Conservation (phyloP, 2,797 vertebrate species). For the Orestias chungarensis region DNA sequence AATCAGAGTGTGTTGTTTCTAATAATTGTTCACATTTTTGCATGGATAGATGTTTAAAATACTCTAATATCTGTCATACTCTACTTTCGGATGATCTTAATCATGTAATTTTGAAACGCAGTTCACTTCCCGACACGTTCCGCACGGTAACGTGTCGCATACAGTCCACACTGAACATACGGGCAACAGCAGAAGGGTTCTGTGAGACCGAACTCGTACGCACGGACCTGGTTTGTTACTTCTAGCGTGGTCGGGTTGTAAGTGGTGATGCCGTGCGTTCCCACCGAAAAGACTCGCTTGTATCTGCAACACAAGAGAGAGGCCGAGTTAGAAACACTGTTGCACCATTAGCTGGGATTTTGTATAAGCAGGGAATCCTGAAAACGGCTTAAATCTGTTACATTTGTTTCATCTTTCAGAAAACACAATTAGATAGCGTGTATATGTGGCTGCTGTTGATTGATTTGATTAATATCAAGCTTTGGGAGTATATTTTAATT, state of each 20-base stretch:
- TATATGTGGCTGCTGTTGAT: no score
- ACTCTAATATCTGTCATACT: background rate
- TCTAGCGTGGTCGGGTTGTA: conserved; percentile 97
- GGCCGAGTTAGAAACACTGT: conserved; percentile 48
- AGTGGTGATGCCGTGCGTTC: conserved; percentile 95
- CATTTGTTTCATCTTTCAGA: background rate
- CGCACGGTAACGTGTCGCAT: background rate
- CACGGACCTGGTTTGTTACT: conserved; percentile 98
- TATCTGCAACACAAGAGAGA: conserved; percentile 84
- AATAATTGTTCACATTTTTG: no score
- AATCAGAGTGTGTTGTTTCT: no score
- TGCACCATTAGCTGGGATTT: conserved; percentile 2
- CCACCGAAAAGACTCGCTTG: conserved; percentile 97
- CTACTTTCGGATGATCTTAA: no score
- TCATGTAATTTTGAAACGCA: background rate
- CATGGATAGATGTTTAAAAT: background rate
- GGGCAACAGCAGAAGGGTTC: background rate
- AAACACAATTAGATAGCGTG: no score
- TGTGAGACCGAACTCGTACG: background rate
- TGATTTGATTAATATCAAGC: no score
- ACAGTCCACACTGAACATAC: no score
- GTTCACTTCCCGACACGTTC: background rate
- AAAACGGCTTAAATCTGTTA: conserved; percentile 3
- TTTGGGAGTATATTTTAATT: no score
- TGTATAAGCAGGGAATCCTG: conserved; percentile 4